Percentiles rank a stretch among this genome's conserved stretches.
Conservation (phyloP, 2,888 invertebrate genomes). For the Lasioglossum oenotherae region DNA sequence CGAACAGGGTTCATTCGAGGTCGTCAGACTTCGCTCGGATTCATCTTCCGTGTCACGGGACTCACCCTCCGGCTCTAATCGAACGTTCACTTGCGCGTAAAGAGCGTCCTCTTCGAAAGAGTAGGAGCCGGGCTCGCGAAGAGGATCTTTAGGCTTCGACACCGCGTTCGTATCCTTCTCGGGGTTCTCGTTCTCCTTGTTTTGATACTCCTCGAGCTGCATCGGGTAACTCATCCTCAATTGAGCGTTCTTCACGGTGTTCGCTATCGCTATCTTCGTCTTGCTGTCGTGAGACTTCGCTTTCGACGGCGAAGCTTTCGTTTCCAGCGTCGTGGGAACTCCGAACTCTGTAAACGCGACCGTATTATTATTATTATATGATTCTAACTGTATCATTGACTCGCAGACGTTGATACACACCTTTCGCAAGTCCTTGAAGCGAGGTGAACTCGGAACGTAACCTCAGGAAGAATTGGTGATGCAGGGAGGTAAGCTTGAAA, state of each 20-base stretch:
- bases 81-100: slow-evolving; percentile 80
- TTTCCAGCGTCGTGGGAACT: slow-evolving; percentile 77
- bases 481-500: slow-evolving; percentile 91
- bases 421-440: slow-evolving; percentile 81
- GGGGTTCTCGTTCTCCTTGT: slow-evolving; percentile 90
- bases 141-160: slow-evolving; percentile 57
- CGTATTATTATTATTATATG: not conserved
- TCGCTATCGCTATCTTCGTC: slow-evolving; percentile 79
- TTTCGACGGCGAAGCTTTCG: slow-evolving; percentile 75
- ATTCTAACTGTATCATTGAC: not conserved
- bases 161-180: slow-evolving; percentile 74
- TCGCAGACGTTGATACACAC: slow-evolving; percentile 66
- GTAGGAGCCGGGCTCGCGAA: slow-evolving; percentile 72
- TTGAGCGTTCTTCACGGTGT: slow-evolving; percentile 71
- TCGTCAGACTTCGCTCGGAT: slow-evolving; percentile 73
- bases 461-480: slow-evolving; percentile 91
- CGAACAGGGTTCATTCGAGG: slow-evolving; percentile 60
- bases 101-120: slow-evolving; percentile 79
- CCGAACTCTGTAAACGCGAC: slow-evolving; percentile 81
- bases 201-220: slow-evolving; percentile 86
- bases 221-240: slow-evolving; percentile 77
- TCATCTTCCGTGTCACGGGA: slow-evolving; percentile 82
- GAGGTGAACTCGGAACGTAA: slow-evolving; percentile 90
- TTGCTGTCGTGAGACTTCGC: slow-evolving; percentile 75
- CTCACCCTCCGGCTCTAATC: slow-evolving; percentile 81